Base-by-base conservation (phyloP, 35 echinoderm and acorn worm genomes). In the Eucidaris tribuloides region DNA sequence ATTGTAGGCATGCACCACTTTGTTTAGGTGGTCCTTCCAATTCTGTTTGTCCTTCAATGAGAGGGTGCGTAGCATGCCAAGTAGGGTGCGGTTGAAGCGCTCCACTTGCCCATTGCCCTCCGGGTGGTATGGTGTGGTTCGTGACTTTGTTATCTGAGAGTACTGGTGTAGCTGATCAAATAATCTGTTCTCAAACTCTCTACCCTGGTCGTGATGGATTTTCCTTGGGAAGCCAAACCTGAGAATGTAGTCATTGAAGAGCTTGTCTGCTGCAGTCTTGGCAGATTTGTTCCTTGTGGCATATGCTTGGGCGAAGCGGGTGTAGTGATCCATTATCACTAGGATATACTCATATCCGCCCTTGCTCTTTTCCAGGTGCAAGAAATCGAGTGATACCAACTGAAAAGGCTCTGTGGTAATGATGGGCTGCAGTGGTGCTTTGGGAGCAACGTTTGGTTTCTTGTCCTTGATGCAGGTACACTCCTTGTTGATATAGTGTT, bases 1-100 rank as follows among this genome's bases (percentile, higher is more conserved):
- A 49, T 93, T 93, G 71, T 89, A 93, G 11, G 91, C 91, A 80
- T 93, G 91, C 5, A 93, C 85, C 17, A 93, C 56, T 55, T 83
- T 89, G 44, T 83, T 46, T 19, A 93, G 68, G 23, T 58, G 62
- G 7, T 86, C 57, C 19, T 40, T 87, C 89, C 83, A 92, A 15
- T 72, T 5, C 14, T 42, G 3, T 33, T 92, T 92, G 33, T 92
- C 36, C 17, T 87, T 56, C 9, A 55, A 55, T 14, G 46, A 7
- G 29, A 88, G 56, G 1, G 85, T 88, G 2, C 55, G 22, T 19
- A 88, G 57, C 77, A 88, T 83, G 11, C 3, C 44, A 2, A 88
- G 57, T 19, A 83, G 56, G 19, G 85, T 88, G 14, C 85, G 43
- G 45, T 91, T 86, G 39, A 86, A 84, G 15, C 88, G 49, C 28